Evolutionary conservation across 2,113 vertebrate species (phyloP), one percentile per base, ranked within the genome.

Genomic region (Protomyctophum bolini): DNA sequence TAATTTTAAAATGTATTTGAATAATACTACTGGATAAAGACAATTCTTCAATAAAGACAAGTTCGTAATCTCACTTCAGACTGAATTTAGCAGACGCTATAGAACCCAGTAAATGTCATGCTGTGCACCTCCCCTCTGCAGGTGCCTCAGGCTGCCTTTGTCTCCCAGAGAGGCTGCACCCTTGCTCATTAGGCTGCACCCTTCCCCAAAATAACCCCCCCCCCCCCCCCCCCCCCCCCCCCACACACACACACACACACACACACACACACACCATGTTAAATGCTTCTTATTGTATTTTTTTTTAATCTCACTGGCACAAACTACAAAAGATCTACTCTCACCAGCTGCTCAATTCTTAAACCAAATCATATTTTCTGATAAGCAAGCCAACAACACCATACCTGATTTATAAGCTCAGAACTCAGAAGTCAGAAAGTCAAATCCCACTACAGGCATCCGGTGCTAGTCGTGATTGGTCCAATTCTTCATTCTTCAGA

Each of bases 361-460:
- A 7, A 47, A 10, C 7, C 4, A 58, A 50, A 7, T 7, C 5
- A 7, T 50, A 6, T 52, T 51, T 14, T 46, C 57, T 12, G 10
- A 2, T 41, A 41, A 61, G 0, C 28, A 57, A 59, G 10, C 28
- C 11, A 50, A 68, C 63, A 52, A 41, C 3, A 62, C 80, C 82
- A 21, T 73, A 91, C 85, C 87, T 77, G 77, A 76, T 61, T 76
- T 46, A 2, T 41, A 41, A 41, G 33, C 33, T 41, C 33, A 41
- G 77, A 71, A 45, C 33, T 41, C 33, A 41, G 77, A 71, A 45
- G 59, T 10, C 79, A 79, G 65, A 77, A 33, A 59, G 15, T 74
- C 50, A 70, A 63, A 69, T 68, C 47, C 56, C 56, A 45, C 41
- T 54, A 9, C 50, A 6, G 10, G 55, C 3, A 14, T 72, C 12